Evolutionary conservation across 2,888 invertebrate genomes (phyloP).

Genomic region (Zelleria hepariella): DNA sequence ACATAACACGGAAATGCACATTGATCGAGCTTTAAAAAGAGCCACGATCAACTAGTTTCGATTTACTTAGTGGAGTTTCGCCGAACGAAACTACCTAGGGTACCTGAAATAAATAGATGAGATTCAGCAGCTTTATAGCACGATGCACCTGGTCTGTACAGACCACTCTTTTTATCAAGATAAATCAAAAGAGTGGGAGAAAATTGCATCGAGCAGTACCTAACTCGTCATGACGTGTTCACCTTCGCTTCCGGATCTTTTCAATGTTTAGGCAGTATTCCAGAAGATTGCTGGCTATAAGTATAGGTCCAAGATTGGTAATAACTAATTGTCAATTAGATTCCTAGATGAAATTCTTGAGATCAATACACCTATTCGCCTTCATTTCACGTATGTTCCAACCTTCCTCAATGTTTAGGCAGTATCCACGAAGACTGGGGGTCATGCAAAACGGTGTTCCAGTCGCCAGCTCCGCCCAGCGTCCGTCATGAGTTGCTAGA

Average conservation of each 20-base stretch:
- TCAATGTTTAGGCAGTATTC: constrained; percentile 3
- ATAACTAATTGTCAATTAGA: neutral
- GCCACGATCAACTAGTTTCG: too few relatives aligned
- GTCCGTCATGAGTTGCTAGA: neutral
- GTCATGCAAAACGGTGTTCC: constrained; percentile 46
- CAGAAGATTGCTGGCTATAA: too few relatives aligned
- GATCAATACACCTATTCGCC: neutral
- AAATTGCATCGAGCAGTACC: too few relatives aligned
- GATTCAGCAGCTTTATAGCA: neutral
- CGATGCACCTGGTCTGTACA: too few relatives aligned
- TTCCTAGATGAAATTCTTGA: neutral
- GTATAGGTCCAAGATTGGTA: neutral
- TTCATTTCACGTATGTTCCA: neutral
- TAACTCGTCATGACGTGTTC: too few relatives aligned
- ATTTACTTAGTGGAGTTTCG: too few relatives aligned
- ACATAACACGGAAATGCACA: too few relatives aligned
- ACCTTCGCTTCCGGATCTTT: neutral
- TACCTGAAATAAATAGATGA: neutral
- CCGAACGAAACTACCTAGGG: too few relatives aligned
- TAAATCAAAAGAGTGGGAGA: too few relatives aligned
- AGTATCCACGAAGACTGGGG: constrained; percentile 16
- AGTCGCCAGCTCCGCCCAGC: constrained; percentile 89
- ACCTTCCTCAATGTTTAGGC: neutral
- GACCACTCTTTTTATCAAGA: too few relatives aligned
- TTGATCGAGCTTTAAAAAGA: too few relatives aligned